A percentile compares a stretch with the other conserved stretches of the same genome.
Conservation (phyloP, 1,140 invertebrate genomes). For the Antheraea mylitta region DNA sequence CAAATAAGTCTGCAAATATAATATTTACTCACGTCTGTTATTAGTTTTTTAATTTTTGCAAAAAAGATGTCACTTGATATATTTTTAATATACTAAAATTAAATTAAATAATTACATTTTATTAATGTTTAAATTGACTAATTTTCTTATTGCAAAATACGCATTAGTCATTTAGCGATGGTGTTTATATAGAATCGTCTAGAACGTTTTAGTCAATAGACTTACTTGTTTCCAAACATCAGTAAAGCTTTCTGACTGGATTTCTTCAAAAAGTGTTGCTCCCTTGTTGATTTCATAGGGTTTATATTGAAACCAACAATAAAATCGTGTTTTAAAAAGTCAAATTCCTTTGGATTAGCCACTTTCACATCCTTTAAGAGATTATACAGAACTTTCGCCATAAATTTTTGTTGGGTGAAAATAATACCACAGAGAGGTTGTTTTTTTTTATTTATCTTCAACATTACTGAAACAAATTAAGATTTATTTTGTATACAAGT, state of each 20-base stretch:
- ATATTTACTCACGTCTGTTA: too few species aligned
- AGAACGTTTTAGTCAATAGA: neutral
- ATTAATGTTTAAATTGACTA: too few species aligned
- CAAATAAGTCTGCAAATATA: too few species aligned
- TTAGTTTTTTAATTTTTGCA: too few species aligned
- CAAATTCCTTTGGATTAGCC: slow-evolving; percentile 66
- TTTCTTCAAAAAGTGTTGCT: slow-evolving; percentile 81
- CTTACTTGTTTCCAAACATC: slow-evolving; percentile 76
- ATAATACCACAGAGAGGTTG: slow-evolving; percentile 87
- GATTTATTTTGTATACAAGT: neutral
- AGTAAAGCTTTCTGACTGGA: slow-evolving; percentile 73
- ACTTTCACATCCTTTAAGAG: slow-evolving; percentile 82
- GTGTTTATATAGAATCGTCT: too few species aligned
- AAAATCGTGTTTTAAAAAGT: slow-evolving; percentile 84
- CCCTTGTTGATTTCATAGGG: slow-evolving; percentile 77
- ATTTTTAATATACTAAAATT: too few species aligned
- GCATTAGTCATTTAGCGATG: too few species aligned
- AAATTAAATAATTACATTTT: too few species aligned
- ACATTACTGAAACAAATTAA: slow-evolving; percentile 37
- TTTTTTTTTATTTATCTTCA: slow-evolving; percentile 45
- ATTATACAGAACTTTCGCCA: slow-evolving; percentile 88
- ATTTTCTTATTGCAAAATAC: too few species aligned
- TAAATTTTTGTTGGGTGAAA: slow-evolving; percentile 89
- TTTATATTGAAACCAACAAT: slow-evolving; percentile 84
- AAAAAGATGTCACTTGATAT: too few species aligned